Conservation (phyloP, 2,797 vertebrate species). For the Micrastur ruficollis region DNA sequence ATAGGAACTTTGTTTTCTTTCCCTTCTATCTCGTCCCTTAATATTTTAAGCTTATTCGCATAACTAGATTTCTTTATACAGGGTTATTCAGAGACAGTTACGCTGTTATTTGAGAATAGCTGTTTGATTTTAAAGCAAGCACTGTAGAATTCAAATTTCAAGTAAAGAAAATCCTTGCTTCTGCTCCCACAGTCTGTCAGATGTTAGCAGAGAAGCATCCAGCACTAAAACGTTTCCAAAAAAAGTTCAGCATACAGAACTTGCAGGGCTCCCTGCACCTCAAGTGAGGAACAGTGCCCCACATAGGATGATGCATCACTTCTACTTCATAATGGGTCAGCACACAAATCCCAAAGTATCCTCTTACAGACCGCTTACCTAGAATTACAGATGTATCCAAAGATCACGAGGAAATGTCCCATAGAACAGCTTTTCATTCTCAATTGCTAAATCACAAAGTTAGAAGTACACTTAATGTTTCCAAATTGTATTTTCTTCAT, state of each 20-base stretch:
- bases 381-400: not conserved
- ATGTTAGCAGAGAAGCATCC: not conserved
- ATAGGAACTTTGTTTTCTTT: not conserved
- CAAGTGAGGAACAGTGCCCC: not conserved
- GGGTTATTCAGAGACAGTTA: not conserved
- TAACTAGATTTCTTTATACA: not conserved
- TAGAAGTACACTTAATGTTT: not conserved
- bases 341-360: not conserved
- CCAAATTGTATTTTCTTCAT: not conserved
- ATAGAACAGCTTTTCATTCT: not conserved
- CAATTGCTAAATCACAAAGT: not conserved
- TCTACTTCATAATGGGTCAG: not conserved
- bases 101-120: not conserved
- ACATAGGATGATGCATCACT: not conserved
- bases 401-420: not conserved
- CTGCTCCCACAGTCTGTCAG: not conserved
- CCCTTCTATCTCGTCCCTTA: not conserved
- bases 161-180: not conserved
- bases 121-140: not conserved
- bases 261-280: not conserved
- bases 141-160: not conserved
- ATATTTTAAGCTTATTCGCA: not conserved
- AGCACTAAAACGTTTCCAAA: not conserved
- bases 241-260: not conserved
- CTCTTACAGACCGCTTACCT: not conserved